Conservation (phyloP, 2,113 vertebrate species). For the Brienomyrus brachyistius region DNA sequence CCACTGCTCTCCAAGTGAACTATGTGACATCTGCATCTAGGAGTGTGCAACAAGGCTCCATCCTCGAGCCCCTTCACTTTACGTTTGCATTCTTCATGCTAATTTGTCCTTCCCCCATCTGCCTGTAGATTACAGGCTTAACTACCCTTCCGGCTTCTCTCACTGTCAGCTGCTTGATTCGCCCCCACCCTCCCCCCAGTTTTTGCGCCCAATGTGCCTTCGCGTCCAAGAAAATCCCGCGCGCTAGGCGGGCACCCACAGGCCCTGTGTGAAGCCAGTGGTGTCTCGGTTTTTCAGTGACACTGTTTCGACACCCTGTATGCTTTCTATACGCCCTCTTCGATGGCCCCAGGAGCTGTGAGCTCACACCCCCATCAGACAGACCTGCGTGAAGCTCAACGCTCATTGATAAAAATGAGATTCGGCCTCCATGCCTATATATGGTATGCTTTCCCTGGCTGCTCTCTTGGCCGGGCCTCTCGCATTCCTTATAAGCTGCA, state of each 20-base stretch:
- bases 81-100: not conserved
- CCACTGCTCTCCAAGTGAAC: not conserved
- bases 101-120: not conserved
- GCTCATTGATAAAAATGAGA: slow-evolving; percentile 76
- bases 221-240: not conserved
- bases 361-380: not conserved
- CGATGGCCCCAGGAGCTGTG: not conserved
- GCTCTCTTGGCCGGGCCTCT: slow-evolving; percentile 61
- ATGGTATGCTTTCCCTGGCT: slow-evolving; percentile 72
- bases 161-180: not conserved
- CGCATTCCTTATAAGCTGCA: slow-evolving; percentile 73
- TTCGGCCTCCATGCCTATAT: slow-evolving; percentile 79
- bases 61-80: not conserved
- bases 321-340: not conserved
- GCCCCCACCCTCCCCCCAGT: not conserved
- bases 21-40: not conserved
- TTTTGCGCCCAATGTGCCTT: not conserved
- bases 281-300: not conserved
- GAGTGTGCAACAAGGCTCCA: not conserved
- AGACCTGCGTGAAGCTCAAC: not conserved
- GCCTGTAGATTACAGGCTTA: not conserved
- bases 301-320: not conserved
- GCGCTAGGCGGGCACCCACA: not conserved
- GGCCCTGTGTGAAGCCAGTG: not conserved
- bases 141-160: not conserved